Evolutionary conservation across 2,113 vertebrate genomes (phyloP).

Genomic region (Fregetta grallaria): DNA sequence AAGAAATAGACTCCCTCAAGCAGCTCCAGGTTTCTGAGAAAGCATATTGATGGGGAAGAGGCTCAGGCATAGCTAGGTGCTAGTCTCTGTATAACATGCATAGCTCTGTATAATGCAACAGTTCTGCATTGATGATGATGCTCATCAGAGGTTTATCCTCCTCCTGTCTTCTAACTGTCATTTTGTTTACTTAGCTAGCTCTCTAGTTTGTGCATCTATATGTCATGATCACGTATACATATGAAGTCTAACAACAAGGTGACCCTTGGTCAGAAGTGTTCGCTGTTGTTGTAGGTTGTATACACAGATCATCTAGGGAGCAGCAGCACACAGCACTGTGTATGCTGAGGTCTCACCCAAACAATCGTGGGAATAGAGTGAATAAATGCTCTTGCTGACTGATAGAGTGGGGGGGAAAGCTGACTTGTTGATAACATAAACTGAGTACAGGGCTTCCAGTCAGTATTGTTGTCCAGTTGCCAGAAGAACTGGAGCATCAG

Average conservation of each 20-base stretch:
- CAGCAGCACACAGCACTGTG: not conserved
- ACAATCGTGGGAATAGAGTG: not conserved
- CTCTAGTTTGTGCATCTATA: not conserved
- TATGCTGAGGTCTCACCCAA: not conserved
- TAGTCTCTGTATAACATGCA: not conserved
- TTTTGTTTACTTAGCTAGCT: not conserved
- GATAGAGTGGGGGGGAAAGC: rapidly evolving
- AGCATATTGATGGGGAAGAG: not conserved
- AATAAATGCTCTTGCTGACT: not conserved
- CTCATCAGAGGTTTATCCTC: not conserved
- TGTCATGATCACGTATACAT: not conserved
- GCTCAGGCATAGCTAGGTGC: not conserved
- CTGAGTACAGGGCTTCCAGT: not conserved
- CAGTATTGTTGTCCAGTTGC: not conserved
- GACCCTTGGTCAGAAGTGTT: not conserved
- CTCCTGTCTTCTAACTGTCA: not conserved
- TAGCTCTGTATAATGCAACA: not conserved
- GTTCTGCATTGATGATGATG: not conserved
- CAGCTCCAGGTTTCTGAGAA: not conserved
- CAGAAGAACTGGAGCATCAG: not conserved
- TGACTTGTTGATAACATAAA: not conserved
- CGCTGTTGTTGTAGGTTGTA: not conserved
- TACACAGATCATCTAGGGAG: not conserved
- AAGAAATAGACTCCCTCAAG: not conserved
- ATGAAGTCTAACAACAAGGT: not conserved